Conservation (phyloP, 2,797 vertebrate genomes). For the Sebastes paucispinis region DNA sequence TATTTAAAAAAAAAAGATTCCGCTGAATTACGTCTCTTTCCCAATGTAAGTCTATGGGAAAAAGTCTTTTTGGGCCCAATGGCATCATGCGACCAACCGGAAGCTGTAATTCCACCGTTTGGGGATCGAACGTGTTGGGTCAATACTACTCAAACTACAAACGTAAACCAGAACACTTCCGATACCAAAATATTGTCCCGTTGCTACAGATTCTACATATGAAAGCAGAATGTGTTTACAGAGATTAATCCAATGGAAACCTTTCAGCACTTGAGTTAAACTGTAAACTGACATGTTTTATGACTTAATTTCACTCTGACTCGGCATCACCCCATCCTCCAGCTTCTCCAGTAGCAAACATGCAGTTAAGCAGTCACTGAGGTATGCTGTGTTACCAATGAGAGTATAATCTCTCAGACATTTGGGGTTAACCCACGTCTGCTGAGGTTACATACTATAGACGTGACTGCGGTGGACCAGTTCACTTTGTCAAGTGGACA, state of each 20-base stretch:
- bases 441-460: conserved; percentile 58
- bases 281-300: conserved; percentile 5
- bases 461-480: conserved; percentile 51
- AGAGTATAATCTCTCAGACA: conserved; percentile 40
- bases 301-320: neutral
- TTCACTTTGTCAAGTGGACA: conserved; percentile 64
- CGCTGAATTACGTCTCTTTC: too few species aligned
- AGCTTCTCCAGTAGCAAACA: conserved; percentile 38
- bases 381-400: conserved; percentile 37
- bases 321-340: conserved; percentile 7
- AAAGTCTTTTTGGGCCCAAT: too few species aligned
- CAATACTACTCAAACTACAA: too few species aligned
- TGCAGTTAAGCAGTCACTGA: conserved; percentile 40
- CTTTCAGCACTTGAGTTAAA: neutral
- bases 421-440: conserved; percentile 57
- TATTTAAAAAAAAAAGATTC: accelerated
- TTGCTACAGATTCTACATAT: neutral
- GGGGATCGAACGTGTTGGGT: too few species aligned
- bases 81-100: too few species aligned
- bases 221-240: neutral
- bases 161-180: too few species aligned
- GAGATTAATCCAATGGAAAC: neutral
- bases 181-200: too few species aligned
- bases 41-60: too few species aligned
- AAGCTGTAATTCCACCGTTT: too few species aligned